Percentiles rank a stretch among this genome's conserved stretches.
Evolutionary conservation across 2,113 vertebrate species (phyloP).

Genomic region (Takifugu bimaculatus): DNA sequence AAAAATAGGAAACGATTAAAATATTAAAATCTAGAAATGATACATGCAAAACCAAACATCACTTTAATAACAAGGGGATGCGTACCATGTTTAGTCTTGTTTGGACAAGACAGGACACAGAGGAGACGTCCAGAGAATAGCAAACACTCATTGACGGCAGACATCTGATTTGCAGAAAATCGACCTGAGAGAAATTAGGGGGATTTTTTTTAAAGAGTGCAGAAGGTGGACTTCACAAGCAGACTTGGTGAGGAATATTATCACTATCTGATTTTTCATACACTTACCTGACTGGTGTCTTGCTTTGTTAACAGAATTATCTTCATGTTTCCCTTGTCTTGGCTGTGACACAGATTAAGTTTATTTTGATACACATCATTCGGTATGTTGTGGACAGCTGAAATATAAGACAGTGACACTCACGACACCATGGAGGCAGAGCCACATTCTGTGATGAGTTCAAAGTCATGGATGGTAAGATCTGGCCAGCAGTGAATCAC

Average conservation of each 20-base stretch:
- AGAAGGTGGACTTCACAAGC: background rate
- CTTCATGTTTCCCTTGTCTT: constrained; percentile 81
- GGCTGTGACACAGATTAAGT: constrained; percentile 65
- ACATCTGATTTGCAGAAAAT: constrained; percentile 81
- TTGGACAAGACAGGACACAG: constrained; percentile 82
- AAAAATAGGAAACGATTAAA: constrained; percentile 25
- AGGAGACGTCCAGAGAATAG: constrained; percentile 86
- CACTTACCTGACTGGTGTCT: constrained; percentile 72
- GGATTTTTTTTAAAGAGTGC: background rate
- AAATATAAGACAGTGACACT: constrained; percentile 15
- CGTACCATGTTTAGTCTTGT: constrained; percentile 84
- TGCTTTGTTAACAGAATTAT: constrained; percentile 82
- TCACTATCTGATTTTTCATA: no score
- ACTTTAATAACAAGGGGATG: background rate
- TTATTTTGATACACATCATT: background rate
- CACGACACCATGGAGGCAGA: constrained; percentile 77
- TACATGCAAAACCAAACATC: background rate
- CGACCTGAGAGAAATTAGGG: constrained; percentile 70
- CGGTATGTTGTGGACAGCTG: background rate
- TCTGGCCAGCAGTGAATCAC: constrained; percentile 84
- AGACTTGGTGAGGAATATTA: no score
- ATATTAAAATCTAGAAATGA: background rate
- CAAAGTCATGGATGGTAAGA: constrained; percentile 81
- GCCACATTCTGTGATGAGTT: constrained; percentile 85
- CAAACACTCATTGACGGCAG: constrained; percentile 83